phyloP scores from a whole-genome alignment of 2,113 vertebrate genomes.

The Sinocyclocheilus maitianheensis region DNA sequence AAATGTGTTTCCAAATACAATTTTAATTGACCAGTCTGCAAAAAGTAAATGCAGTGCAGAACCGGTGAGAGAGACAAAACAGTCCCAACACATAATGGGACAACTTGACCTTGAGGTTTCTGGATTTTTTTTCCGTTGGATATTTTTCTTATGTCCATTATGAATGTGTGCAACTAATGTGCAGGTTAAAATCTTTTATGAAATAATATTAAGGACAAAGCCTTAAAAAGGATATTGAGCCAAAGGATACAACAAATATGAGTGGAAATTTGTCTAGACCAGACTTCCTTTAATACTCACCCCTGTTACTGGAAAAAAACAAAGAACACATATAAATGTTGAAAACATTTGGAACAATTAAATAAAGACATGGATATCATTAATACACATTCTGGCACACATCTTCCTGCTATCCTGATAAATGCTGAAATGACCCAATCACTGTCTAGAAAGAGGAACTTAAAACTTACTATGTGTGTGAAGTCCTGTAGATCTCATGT shows the following conservation, averaged over 20 bases:
- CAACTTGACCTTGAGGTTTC: neutral
- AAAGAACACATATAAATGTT: conserved; percentile 63
- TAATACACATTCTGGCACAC: neutral
- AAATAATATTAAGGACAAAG: conserved; percentile 13
- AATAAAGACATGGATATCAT: neutral
- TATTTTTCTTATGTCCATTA: neutral
- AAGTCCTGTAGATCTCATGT: conserved; percentile 77
- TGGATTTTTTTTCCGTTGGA: neutral
- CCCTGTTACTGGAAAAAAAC: conserved; percentile 76
- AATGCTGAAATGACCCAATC: no score
- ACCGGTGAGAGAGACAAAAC: neutral
- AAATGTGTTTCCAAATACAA: neutral
- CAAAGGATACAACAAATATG: conserved; percentile 79
- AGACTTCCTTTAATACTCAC: conserved; percentile 85
- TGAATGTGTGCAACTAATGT: neutral
- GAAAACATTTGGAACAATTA: neutral
- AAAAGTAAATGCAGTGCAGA: neutral
- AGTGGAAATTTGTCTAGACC: conserved; percentile 76
- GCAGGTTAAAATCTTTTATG: neutral
- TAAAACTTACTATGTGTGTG: conserved; percentile 77
- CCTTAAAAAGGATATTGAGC: conserved; percentile 76
- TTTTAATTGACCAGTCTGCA: conserved; percentile 14
- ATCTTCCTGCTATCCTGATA: neutral
- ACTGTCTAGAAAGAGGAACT: no score
- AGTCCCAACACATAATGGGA: conserved; percentile 64